These are phyloP conservation scores for Oncopodura yosiiana DNA, from an alignment of 1,140 invertebrate genomes.

Conservation along the genomic window DNA sequence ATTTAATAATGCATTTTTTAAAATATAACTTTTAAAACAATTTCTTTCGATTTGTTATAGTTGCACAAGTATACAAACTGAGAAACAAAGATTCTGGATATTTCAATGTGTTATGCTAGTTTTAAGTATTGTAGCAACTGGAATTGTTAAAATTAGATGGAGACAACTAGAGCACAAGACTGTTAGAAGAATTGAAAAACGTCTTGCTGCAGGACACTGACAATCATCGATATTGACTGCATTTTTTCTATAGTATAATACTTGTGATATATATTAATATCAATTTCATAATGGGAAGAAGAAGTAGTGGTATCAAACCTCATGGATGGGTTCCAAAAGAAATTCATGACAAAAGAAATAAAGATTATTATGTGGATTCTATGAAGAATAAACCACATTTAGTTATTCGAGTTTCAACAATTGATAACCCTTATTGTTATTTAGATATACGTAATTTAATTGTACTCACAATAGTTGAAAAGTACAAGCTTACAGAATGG, in stretches of 20 bases:
- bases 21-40: slow-evolving; percentile 2
- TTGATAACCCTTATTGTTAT: slow-evolving; percentile 1
- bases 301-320: background rate
- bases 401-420: slow-evolving; percentile 8
- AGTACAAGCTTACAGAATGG: slow-evolving; percentile 1
- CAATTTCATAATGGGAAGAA: background rate
- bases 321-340: slow-evolving; percentile 4
- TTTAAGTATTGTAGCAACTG: slow-evolving; percentile 51
- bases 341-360: slow-evolving; percentile 5
- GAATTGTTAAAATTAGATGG: slow-evolving; percentile 48
- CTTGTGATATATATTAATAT: background rate
- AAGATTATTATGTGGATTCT: slow-evolving; percentile 6
- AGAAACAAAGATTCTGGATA: slow-evolving; percentile 62
- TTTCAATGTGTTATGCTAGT: slow-evolving; percentile 66
- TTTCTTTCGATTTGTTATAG: slow-evolving; percentile 38
- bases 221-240: background rate
- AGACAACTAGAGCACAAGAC: slow-evolving; percentile 49
- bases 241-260: background rate
- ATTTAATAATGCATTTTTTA: background rate
- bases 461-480: slow-evolving; percentile 19
- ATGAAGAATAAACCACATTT: slow-evolving; percentile 15
- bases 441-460: slow-evolving; percentile 19
- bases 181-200: slow-evolving; percentile 51
- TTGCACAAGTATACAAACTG: slow-evolving; percentile 38
- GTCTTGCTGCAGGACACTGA: slow-evolving; percentile 43